Conservation (phyloP, 92 coral and sea anemone species). For the Chrysogorgia sp. region DNA sequence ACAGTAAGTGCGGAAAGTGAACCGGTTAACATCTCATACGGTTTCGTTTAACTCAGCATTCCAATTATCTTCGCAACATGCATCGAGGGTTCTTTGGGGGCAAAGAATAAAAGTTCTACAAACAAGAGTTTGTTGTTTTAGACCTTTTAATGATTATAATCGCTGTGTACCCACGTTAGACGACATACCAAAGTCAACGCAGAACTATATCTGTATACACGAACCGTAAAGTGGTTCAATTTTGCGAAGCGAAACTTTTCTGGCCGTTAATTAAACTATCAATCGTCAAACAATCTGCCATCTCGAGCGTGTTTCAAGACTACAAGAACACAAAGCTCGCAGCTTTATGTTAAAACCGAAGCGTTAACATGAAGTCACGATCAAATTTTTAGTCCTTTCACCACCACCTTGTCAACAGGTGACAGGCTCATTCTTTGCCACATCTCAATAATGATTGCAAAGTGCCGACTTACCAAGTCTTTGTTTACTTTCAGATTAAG, state of each 20-base stretch:
- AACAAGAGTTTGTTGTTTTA: slow-evolving; percentile 12
- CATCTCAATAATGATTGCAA: neutral
- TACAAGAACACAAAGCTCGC: no score
- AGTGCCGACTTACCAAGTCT: slow-evolving; percentile 19
- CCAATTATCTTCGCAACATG: slow-evolving; percentile 7
- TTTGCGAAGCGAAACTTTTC: no score
- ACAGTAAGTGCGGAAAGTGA: slow-evolving; percentile 9
- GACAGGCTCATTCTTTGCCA: neutral
- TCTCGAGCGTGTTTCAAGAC: no score
- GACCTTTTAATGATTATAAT: neutral
- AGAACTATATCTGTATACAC: neutral
- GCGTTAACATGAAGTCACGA: no score
- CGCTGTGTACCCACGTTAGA: neutral
- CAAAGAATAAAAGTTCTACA: neutral
- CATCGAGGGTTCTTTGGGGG: neutral
- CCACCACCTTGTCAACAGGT: no score
- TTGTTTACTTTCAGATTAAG: slow-evolving; percentile 42
- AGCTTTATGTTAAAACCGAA: no score
- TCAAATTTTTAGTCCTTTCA: no score
- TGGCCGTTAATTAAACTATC: no score
- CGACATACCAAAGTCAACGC: neutral
- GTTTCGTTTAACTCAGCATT: slow-evolving; percentile 5
- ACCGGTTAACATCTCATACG: neutral
- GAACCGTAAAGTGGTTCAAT: no score
- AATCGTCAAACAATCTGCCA: no score